A percentile compares a stretch with the other conserved stretches of the same genome.
Evolutionary conservation across 2,888 invertebrate genomes (phyloP).

Genomic region (Hypolimnas misippus): DNA sequence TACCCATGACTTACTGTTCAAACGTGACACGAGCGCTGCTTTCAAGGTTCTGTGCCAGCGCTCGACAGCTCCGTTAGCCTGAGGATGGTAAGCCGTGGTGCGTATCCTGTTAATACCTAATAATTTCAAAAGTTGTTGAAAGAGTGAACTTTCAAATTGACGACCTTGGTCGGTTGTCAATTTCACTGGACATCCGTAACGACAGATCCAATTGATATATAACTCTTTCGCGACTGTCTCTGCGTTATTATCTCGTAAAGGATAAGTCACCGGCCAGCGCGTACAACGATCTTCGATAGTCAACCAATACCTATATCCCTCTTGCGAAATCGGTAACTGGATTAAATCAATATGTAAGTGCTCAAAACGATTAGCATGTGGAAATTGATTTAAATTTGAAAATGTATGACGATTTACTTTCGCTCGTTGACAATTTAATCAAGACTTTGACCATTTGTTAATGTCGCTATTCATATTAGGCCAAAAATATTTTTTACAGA

Average conservation of each 20-base stretch:
- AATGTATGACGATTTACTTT: conserved; percentile 37
- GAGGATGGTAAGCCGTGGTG: conserved; percentile 44
- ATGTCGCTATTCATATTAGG: conserved; percentile 27
- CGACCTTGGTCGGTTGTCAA: conserved; percentile 35
- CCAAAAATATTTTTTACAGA: conserved; percentile 25
- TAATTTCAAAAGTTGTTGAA: conserved; percentile 41
- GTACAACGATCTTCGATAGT: conserved; percentile 43
- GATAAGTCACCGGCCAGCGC: conserved; percentile 43
- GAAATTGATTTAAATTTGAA: conserved; percentile 21
- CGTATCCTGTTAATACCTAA: conserved; percentile 38
- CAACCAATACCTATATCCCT: conserved; percentile 42
- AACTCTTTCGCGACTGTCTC: conserved; percentile 42
- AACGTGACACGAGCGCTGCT: conserved; percentile 43
- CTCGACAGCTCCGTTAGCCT: conserved; percentile 43
- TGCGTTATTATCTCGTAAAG: conserved; percentile 41
- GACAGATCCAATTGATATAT: conserved; percentile 40
- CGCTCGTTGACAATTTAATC: conserved; percentile 32
- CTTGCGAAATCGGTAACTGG: conserved; percentile 31
- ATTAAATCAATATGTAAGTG: conserved; percentile 42
- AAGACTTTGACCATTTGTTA: conserved; percentile 25
- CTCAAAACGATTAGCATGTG: conserved; percentile 31
- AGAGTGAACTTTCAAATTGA: conserved; percentile 50
- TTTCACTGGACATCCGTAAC: conserved; percentile 27
- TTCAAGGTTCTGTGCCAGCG: conserved; percentile 46
- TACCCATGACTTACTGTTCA: not conserved